Conservation (phyloP, 35 echinoderm and acorn worm species). For the Patiria miniata region DNA sequence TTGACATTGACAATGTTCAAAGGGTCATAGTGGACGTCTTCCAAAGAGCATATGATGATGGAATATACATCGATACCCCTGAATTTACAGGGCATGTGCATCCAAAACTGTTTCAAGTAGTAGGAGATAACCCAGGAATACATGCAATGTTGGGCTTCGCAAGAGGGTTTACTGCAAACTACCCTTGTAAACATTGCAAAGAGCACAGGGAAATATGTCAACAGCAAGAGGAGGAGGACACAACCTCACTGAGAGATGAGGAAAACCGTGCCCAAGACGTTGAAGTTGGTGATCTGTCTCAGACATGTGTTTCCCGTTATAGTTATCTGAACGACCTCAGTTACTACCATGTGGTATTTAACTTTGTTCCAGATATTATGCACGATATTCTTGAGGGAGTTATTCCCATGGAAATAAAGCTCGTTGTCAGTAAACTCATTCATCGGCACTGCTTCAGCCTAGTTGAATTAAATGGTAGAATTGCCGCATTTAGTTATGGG, state of each 20-base stretch:
- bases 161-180: constrained; percentile 53
- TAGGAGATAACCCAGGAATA: constrained; percentile 63
- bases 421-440: constrained; percentile 51
- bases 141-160: constrained; percentile 44
- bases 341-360: constrained; percentile 62
- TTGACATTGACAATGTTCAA: constrained; percentile 55
- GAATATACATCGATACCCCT: constrained; percentile 19
- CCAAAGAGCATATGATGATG: constrained; percentile 33
- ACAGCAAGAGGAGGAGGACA: constrained; percentile 39
- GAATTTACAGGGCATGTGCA: constrained; percentile 47
- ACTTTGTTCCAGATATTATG: constrained; percentile 50
- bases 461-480: constrained; percentile 61
- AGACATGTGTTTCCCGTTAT: constrained; percentile 51
- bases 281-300: constrained; percentile 9
- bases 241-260: not conserved
- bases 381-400: constrained; percentile 76
- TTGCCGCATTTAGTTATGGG: constrained; percentile 44
- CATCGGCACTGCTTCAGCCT: constrained; percentile 33
- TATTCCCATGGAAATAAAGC: constrained; percentile 60
- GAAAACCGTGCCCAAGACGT: constrained; percentile 36
- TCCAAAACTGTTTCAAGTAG: constrained; percentile 51
- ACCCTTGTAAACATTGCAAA: constrained; percentile 55
- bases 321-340: constrained; percentile 47
- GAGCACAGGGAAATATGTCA: constrained; percentile 13
- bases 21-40: constrained; percentile 35